Percentiles rank a stretch among this genome's conserved stretches.
Conservation (phyloP, 1,140 invertebrate species). For the Trinorchestia longiramus region DNA sequence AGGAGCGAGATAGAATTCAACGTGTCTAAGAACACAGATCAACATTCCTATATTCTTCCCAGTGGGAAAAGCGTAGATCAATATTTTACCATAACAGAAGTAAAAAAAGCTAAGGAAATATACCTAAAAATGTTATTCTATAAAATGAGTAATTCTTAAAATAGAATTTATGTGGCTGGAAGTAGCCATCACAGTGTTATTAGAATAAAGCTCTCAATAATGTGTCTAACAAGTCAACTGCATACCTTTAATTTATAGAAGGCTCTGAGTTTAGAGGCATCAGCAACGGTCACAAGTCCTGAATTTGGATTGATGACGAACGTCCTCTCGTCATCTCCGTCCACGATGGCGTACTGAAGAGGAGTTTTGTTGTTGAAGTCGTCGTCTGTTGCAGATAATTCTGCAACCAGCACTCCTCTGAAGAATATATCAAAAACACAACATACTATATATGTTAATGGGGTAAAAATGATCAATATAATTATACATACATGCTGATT, state of each 20-base stretch:
- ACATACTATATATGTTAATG: not conserved
- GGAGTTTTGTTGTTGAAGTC: conserved; percentile 77
- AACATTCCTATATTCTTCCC: too few species aligned
- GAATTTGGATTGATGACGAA: conserved; percentile 82
- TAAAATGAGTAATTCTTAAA: too few species aligned
- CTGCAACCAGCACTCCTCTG: conserved; percentile 71
- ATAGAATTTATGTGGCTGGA: not conserved
- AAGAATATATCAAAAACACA: not conserved
- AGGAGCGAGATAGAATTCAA: too few species aligned
- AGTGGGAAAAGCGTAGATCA: not conserved
- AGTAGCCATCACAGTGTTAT: not conserved
- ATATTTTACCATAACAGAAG: not conserved
- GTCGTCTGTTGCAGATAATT: conserved; percentile 80
- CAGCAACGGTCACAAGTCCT: conserved; percentile 80
- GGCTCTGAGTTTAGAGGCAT: conserved; percentile 73
- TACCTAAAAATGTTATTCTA: not conserved
- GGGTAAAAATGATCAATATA: too few species aligned
- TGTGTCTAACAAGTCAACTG: not conserved
- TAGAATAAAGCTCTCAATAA: conserved; percentile 45
- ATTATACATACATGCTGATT: too few species aligned
- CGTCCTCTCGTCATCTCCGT: conserved; percentile 82
- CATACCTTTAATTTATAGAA: conserved; percentile 63
- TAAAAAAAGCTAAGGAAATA: not conserved
- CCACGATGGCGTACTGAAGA: conserved; percentile 83
- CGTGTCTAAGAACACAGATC: too few species aligned